These are phyloP conservation scores for Teleogryllus occipitalis DNA, from an alignment of 1,140 invertebrate species.

Conservation along the genomic window DNA sequence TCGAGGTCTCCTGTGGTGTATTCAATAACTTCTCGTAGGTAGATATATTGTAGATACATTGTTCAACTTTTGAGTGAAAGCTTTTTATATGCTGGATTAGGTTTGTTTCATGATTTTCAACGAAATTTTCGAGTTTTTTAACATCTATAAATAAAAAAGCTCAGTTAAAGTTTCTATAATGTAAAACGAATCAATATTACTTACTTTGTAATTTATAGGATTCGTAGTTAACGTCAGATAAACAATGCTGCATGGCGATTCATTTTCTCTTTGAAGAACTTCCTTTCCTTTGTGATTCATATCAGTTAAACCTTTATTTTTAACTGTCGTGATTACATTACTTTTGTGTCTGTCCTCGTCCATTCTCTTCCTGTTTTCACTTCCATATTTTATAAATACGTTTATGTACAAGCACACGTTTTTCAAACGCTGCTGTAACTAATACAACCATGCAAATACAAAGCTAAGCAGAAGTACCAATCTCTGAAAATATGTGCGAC, in stretches of 20 bases:
- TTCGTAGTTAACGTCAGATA: neutral
- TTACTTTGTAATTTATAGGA: neutral
- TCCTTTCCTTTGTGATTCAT: conserved; percentile 1
- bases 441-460: neutral
- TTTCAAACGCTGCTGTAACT: neutral
- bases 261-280: neutral
- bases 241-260: neutral
- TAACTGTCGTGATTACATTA: neutral
- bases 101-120: too few species aligned
- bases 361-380: neutral
- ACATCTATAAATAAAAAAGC: neutral
- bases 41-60: too few species aligned
- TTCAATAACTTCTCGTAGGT: neutral
- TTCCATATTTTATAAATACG: neutral
- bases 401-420: neutral
- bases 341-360: neutral
- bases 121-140: too few species aligned
- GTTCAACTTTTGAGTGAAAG: neutral
- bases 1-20: neutral
- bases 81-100: too few species aligned
- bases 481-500: neutral
- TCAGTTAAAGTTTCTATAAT: neutral
- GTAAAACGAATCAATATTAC: neutral
- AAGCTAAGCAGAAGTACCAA: neutral
- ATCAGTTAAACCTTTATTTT: neutral